phyloP scores from a whole-genome alignment of 2,113 vertebrate species.

The Cacatua alba region DNA sequence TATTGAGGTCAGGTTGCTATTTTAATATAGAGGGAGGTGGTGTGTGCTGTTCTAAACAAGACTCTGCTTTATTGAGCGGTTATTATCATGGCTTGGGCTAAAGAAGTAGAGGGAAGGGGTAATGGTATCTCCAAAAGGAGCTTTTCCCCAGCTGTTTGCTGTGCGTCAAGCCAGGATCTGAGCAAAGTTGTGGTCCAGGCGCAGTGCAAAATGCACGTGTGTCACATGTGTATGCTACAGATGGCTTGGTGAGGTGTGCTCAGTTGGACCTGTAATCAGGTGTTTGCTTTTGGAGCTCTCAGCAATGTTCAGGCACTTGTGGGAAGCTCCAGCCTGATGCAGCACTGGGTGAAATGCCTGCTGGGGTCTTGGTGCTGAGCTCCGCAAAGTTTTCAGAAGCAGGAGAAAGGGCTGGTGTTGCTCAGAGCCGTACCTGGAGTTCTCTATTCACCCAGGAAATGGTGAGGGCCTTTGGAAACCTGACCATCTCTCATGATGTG shows the following conservation, averaged over 20 bases:
- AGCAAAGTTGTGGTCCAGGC: background rate
- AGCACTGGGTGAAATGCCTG: background rate
- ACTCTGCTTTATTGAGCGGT: background rate
- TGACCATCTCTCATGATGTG: background rate
- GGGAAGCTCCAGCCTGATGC: background rate
- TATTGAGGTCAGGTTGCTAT: constrained; percentile 49
- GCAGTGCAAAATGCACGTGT: background rate
- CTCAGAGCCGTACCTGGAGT: background rate
- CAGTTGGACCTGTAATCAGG: fast-evolving
- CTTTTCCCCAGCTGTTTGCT: background rate
- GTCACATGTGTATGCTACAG: fast-evolving
- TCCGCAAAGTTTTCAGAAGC: background rate
- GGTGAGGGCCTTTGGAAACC: background rate
- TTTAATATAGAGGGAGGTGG: constrained; percentile 5
- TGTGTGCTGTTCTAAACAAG: background rate
- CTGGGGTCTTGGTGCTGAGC: background rate
- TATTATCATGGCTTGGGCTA: background rate
- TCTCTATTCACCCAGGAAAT: background rate
- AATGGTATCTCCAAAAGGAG: background rate
- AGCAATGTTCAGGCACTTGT: fast-evolving
- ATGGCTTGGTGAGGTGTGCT: too few species aligned
- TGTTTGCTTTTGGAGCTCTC: background rate
- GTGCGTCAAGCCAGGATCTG: background rate
- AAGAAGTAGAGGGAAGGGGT: background rate
- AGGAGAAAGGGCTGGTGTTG: background rate